phyloP scores from a whole-genome alignment of 2,797 vertebrate species.

The Chelidonichthys spinosus region DNA sequence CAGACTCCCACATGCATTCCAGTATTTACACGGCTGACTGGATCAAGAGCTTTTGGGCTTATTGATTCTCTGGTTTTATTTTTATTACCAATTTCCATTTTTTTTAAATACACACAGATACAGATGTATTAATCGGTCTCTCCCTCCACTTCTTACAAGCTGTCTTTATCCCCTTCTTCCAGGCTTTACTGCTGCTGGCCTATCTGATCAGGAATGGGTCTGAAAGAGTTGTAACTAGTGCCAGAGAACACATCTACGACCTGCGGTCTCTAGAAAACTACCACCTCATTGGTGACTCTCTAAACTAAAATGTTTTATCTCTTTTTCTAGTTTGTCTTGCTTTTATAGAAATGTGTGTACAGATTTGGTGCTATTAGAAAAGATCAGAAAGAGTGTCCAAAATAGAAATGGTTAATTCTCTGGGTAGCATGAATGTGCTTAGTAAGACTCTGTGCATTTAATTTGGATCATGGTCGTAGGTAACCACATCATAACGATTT shows the following conservation, averaged over 20 bases:
- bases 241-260: slow-evolving; percentile 99
- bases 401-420: background rate
- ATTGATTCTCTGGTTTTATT: background rate
- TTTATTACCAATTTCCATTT: background rate
- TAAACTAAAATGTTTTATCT: slow-evolving; percentile 54
- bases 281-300: slow-evolving; percentile 94
- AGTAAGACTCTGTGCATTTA: background rate
- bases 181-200: slow-evolving; percentile 97
- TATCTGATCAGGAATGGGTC: slow-evolving; percentile 99
- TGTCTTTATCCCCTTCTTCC: slow-evolving; percentile 53
- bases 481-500: background rate
- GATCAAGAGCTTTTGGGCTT: background rate
- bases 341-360: background rate
- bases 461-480: background rate
- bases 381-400: background rate
- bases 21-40: background rate
- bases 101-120: background rate
- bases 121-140: background rate
- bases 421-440: background rate
- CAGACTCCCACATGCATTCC: background rate
- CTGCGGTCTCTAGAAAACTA: slow-evolving; percentile 99
- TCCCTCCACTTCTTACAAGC: background rate
- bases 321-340: background rate
- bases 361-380: background rate
- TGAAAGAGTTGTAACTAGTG: slow-evolving; percentile 98